A percentile compares a stretch with the other conserved stretches of the same genome.
Conservation (phyloP, 2,113 vertebrate species). For the Nycticorax nycticorax region DNA sequence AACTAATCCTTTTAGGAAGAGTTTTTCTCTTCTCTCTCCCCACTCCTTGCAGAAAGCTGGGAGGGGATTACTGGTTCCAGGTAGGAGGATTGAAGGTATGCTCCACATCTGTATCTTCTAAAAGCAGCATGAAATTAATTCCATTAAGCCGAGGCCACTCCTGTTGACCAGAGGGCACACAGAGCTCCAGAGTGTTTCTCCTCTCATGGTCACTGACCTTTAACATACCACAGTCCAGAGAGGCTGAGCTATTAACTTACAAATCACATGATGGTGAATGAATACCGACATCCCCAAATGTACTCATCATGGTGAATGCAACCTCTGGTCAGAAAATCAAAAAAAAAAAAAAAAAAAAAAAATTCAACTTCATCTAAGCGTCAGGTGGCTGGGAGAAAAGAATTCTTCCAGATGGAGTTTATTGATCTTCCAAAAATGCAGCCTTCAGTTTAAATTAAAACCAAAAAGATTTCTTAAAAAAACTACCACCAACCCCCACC, state of each 20-base stretch:
- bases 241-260: conserved; percentile 46
- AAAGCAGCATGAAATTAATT: conserved; percentile 32
- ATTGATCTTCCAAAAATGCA: conserved; percentile 52
- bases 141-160: conserved; percentile 7
- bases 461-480: background rate
- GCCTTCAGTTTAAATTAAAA: conserved; percentile 44
- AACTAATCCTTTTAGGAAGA: conserved; percentile 1
- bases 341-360: background rate
- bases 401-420: conserved; percentile 42
- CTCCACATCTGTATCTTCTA: conserved; percentile 22
- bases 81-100: background rate
- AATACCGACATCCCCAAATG: conserved; percentile 4
- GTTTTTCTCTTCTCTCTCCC: background rate
- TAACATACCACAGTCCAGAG: conserved; percentile 7
- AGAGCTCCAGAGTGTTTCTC: background rate
- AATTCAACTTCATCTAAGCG: background rate
- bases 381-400: conserved; percentile 37
- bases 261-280: background rate
- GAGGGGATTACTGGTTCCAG: conserved; percentile 8
- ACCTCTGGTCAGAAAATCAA: background rate
- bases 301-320: background rate
- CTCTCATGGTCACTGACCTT: conserved; percentile 30
- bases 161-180: conserved; percentile 25
- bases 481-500: background rate
- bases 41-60: background rate